A percentile compares a stretch with the other conserved stretches of the same genome.
Conservation (phyloP, 2,113 vertebrate species). For the Mustela lutreola region DNA sequence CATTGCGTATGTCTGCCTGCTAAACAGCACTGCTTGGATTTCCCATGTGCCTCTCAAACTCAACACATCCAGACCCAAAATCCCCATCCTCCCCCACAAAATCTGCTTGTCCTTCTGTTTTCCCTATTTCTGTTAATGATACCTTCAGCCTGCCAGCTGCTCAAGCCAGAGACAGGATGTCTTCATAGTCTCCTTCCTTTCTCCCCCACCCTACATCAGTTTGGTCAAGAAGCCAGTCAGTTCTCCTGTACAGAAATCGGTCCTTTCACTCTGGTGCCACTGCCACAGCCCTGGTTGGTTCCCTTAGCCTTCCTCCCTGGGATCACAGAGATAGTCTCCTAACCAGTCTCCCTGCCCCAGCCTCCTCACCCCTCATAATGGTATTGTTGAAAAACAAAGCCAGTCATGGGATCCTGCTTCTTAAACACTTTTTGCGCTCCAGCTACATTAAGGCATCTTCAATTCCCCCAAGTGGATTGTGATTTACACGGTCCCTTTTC, state of each 20-base stretch:
- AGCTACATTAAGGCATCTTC: not conserved
- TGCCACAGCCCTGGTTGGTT: not conserved
- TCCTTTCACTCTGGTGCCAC: not conserved
- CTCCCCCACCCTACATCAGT: not conserved
- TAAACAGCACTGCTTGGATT: slow-evolving; percentile 1
- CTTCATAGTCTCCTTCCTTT: not conserved
- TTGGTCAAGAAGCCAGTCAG: not conserved
- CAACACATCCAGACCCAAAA: not conserved
- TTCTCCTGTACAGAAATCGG: not conserved
- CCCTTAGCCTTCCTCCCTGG: not conserved
- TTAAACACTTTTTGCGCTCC: not conserved
- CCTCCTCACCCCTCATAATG: not conserved
- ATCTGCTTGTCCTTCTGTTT: slow-evolving; percentile 72
- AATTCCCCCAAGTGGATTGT: not conserved
- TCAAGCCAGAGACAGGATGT: slow-evolving; percentile 1
- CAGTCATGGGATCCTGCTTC: not conserved
- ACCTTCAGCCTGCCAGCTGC: slow-evolving; percentile 30
- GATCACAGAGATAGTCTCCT: not conserved
- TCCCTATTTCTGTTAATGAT: slow-evolving; percentile 67
- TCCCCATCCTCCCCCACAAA: slow-evolving; percentile 70
- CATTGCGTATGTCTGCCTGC: not conserved
- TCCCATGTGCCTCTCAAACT: slow-evolving; percentile 16
- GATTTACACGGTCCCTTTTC: not conserved
- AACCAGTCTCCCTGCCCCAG: not conserved
- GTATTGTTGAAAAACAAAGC: not conserved